These are phyloP conservation scores for Yponomeuta sedellus DNA, from an alignment of 2,888 invertebrate genomes.

Conservation along the genomic window DNA sequence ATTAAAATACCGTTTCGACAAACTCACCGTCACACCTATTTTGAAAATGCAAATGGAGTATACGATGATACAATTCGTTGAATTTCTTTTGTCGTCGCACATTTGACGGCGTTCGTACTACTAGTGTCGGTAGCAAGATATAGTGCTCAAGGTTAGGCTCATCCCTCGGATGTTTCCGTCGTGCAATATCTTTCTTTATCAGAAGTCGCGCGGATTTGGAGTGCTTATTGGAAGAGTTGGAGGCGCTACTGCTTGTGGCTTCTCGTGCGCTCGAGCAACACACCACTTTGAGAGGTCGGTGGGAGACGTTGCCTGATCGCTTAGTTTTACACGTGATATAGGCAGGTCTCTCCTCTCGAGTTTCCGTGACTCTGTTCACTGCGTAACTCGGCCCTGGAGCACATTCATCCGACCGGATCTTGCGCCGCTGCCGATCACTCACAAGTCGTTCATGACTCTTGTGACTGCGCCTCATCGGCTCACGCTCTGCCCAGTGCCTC, in stretches of 20 bases:
- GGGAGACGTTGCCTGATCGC: slow-evolving; percentile 27
- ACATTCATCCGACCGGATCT: slow-evolving; percentile 39
- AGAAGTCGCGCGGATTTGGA: slow-evolving; percentile 46
- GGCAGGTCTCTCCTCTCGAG: slow-evolving; percentile 21
- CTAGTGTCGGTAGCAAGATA: slow-evolving; percentile 61
- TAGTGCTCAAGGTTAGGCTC: slow-evolving; percentile 60
- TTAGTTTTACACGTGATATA: slow-evolving; percentile 32
- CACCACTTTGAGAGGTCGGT: slow-evolving; percentile 42
- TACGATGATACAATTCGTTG: slow-evolving; percentile 63
- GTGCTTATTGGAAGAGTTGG: slow-evolving; percentile 26
- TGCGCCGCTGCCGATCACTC: not conserved
- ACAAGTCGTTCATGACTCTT: not conserved
- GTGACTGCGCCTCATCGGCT: not conserved
- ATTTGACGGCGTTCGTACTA: slow-evolving; percentile 63
- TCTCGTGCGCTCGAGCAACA: not conserved
- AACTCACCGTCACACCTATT: slow-evolving; percentile 40
- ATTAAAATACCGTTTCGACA: not conserved
- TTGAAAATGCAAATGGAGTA: slow-evolving; percentile 44
- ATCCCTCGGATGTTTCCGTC: slow-evolving; percentile 42
- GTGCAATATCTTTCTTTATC: slow-evolving; percentile 46
- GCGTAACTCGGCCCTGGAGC: slow-evolving; percentile 56
- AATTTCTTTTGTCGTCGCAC: slow-evolving; percentile 64
- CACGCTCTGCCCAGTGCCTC: not conserved
- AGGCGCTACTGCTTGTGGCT: slow-evolving; percentile 22
- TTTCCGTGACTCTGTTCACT: not conserved